Percentiles rank a stretch among this genome's conserved stretches.
phyloP scores from a whole-genome alignment of 2,113 vertebrate genomes.

The Prunella himalayana region DNA sequence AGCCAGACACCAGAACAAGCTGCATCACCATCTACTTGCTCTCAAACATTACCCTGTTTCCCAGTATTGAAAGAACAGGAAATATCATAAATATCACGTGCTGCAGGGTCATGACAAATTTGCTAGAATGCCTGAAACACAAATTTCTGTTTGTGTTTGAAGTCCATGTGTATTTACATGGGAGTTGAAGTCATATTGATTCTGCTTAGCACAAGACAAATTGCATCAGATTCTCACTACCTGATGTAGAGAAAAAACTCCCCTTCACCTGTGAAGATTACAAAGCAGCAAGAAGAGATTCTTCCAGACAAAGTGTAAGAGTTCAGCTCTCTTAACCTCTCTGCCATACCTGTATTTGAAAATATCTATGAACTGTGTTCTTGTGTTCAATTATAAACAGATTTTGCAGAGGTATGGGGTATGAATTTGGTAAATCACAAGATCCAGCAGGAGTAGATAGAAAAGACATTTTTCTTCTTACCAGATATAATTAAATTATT shows the following conservation, averaged over 20 bases:
- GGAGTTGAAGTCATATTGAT: not conserved
- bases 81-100: not conserved
- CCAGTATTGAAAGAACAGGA: not conserved
- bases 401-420: not conserved
- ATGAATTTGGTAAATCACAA: not conserved
- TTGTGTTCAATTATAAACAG: not conserved
- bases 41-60: not conserved
- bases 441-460: too few species aligned
- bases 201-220: not conserved
- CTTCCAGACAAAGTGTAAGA: not conserved
- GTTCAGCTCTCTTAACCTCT: not conserved
- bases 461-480: not conserved
- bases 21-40: not conserved
- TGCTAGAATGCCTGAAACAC: not conserved
- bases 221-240: not conserved
- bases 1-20: not conserved
- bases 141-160: not conserved
- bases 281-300: not conserved
- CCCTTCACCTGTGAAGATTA: not conserved
- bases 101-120: not conserved
- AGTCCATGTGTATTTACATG: not conserved
- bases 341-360: not conserved
- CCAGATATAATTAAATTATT: not conserved
- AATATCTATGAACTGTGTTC: not conserved
- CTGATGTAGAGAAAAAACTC: not conserved